Evolutionary conservation across 2,888 invertebrate genomes (phyloP), one percentile per base, ranked within the genome.

Genomic region (Cheilosia vernalis): DNA sequence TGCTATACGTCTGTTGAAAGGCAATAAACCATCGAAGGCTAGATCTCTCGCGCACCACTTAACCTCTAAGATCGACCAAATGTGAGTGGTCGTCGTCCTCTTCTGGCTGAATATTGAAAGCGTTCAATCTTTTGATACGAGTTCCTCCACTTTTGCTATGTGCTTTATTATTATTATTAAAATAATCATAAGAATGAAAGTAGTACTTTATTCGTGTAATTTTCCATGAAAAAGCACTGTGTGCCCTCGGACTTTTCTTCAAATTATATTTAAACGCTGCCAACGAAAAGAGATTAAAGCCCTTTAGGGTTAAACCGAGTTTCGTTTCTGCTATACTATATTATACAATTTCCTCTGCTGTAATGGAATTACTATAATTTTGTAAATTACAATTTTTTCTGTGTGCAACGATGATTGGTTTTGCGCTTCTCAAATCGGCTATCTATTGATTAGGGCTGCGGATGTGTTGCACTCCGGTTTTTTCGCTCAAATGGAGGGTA

Each of bases 291-390:
- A 19, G 13, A 37, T 53, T n/a, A 56, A 78, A 61, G 47, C 81
- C 85, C 85, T 80, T 80, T 63, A 85, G 85, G 85, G 85, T 51
- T 80, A 47, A 64, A 64, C 37, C 42, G 37, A 37, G 55, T 40
- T 55, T 63, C 47, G 27, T 47, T 9, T 74, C 15, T 53, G 10
- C 15, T 44, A 44, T n/a, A 30, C 61, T 56, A 47, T 44, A 30
- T 30, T 82, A n/a, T 21, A 40, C 53, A 51, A 66, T 66, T 49
- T 56, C 42, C 21, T 63, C 58, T 17, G 30, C 51, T 67, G 83
- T 72, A 76, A 77, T 85, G 76, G 56, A 85, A 85, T 85, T 72
- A 85, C 85, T 85, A 85, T 85, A 85, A 85, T 85, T 85, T 85
- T 33, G 66, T 44, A 85, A 85, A 85, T 85, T 85, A 60, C 76